A percentile compares a stretch with the other conserved stretches of the same genome.
phyloP scores from a whole-genome alignment of 1,140 invertebrate species.

The Cyphomyrmex costatus region DNA sequence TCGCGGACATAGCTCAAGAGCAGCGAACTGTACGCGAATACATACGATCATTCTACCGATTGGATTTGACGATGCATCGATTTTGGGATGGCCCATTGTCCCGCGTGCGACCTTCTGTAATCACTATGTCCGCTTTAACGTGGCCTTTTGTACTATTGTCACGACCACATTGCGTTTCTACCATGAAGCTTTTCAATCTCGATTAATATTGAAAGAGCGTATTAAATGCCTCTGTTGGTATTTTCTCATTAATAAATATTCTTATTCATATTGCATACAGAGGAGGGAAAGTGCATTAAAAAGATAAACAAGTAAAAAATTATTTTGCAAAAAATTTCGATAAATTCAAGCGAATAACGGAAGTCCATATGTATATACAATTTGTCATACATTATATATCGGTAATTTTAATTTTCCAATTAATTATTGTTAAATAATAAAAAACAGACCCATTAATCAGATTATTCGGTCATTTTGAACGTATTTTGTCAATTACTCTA shows the following conservation, averaged over 20 bases:
- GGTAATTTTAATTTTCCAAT: slow-evolving; percentile 1
- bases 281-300: too few relatives aligned
- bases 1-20: slow-evolving; percentile 14
- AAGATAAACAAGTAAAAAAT: background rate
- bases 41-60: slow-evolving; percentile 27
- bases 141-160: slow-evolving; percentile 37
- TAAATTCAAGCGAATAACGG: background rate
- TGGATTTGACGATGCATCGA: slow-evolving; percentile 26
- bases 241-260: background rate
- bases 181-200: background rate
- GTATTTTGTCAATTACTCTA: background rate
- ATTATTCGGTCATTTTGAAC: slow-evolving; percentile 2
- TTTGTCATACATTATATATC: background rate
- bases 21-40: slow-evolving; percentile 41
- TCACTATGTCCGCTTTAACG: slow-evolving; percentile 42
- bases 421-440: background rate
- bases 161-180: background rate
- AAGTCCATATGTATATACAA: background rate
- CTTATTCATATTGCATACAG: too few relatives aligned
- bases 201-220: slow-evolving; percentile 10
- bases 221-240: background rate
- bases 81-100: slow-evolving; percentile 34
- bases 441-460: too few relatives aligned
- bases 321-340: background rate
- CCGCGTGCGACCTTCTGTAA: slow-evolving; percentile 51